A percentile compares a stretch with the other conserved stretches of the same genome.
These are phyloP conservation scores for Hirtodrosophila confusa DNA, from an alignment of 2,888 invertebrate species.

Conservation along the genomic window DNA sequence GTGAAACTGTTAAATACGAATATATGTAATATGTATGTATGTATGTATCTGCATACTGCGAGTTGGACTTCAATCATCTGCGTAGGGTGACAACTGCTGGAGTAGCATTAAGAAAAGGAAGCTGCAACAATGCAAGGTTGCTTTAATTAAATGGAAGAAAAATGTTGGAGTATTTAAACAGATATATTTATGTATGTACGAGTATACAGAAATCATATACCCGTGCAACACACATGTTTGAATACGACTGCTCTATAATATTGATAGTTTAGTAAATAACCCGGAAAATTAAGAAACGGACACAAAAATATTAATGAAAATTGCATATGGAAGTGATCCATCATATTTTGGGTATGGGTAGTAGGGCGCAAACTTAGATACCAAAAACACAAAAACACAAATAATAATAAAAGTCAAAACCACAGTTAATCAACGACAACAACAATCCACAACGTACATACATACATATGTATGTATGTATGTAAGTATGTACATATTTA, in stretches of 20 bases:
- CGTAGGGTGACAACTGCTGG: slow-evolving; percentile 1
- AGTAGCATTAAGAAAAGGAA: slow-evolving; percentile 1
- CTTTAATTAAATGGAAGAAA: background rate
- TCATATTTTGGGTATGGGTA: slow-evolving; percentile 60
- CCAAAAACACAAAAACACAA: slow-evolving; percentile 36
- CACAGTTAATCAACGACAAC: slow-evolving; percentile 72
- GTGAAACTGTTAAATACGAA: background rate
- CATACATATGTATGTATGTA: slow-evolving; percentile 8
- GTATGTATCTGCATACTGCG: background rate
- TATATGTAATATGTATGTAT: background rate
- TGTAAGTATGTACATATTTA: slow-evolving; percentile 9
- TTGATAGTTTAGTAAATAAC: slow-evolving; percentile 33
- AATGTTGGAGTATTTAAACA: too few species aligned
- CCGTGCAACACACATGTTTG: too few species aligned
- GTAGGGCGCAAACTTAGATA: slow-evolving; percentile 54
- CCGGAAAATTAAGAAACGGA: slow-evolving; percentile 49
- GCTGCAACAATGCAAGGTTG: background rate
- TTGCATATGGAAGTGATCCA: slow-evolving; percentile 82
- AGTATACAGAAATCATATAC: too few species aligned
- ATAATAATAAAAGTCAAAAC: slow-evolving; percentile 67
- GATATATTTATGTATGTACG: too few species aligned
- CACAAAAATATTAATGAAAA: slow-evolving; percentile 73
- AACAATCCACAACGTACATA: slow-evolving; percentile 42
- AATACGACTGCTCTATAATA: slow-evolving; percentile 5
- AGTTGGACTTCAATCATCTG: background rate